Conservation (phyloP, 2,888 invertebrate genomes). For the Mesopsocus fuscifrons region DNA sequence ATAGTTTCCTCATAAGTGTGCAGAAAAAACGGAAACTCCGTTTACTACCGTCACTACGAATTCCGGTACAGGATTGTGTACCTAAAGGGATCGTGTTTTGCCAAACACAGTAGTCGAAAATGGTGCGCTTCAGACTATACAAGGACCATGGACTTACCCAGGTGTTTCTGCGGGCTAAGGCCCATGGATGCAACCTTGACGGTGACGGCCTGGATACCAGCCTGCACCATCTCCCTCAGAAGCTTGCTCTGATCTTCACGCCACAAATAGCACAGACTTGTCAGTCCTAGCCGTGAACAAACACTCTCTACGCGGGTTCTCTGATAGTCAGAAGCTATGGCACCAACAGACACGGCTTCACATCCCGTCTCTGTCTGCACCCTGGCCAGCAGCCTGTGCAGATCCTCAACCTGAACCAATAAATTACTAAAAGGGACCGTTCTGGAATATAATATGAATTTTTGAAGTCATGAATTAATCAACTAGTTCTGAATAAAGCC, state of each 20-base stretch:
- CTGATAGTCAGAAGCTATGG: slow-evolving; percentile 97
- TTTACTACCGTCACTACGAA: too few relatives aligned
- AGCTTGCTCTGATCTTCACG: slow-evolving; percentile 85
- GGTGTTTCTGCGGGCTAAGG: slow-evolving; percentile 64
- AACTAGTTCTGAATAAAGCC: too few relatives aligned
- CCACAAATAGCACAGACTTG: slow-evolving; percentile 89
- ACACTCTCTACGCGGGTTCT: slow-evolving; percentile 94
- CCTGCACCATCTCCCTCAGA: slow-evolving; percentile 90
- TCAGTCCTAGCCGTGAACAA: slow-evolving; percentile 78
- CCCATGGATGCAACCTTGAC: slow-evolving; percentile 96
- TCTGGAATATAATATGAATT: too few relatives aligned
- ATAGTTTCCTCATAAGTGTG: too few relatives aligned
- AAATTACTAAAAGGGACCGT: too few relatives aligned
- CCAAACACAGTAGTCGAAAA: too few relatives aligned
- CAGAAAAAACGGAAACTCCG: too few relatives aligned
- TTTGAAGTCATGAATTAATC: too few relatives aligned
- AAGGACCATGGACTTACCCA: slow-evolving; percentile 81
- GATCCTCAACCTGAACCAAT: slow-evolving; percentile 55
- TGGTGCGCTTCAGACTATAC: too few relatives aligned
- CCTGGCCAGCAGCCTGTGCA: slow-evolving; percentile 59
- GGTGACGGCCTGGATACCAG: slow-evolving; percentile 79
- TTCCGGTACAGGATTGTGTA: too few relatives aligned
- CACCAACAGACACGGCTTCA: slow-evolving; percentile 92
- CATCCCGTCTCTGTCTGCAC: slow-evolving; percentile 56
- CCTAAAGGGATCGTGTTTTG: too few relatives aligned